phyloP scores from a whole-genome alignment of 1,140 invertebrate species.

The Heliconius nattereri region DNA sequence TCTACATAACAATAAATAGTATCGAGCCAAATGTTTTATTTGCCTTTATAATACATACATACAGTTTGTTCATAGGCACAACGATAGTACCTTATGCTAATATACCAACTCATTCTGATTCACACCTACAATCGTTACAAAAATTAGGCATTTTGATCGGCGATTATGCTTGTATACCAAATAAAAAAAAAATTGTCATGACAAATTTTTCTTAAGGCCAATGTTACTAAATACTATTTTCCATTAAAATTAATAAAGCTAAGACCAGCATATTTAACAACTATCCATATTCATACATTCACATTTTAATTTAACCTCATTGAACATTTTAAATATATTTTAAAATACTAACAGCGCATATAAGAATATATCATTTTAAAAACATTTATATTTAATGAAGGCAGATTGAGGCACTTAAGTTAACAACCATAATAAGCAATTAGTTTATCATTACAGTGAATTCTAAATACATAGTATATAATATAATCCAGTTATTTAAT shows the following conservation, averaged over 20 bases:
- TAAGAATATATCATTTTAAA: slow-evolving; percentile 49
- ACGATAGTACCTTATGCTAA: slow-evolving; percentile 29
- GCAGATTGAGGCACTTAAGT: slow-evolving; percentile 74
- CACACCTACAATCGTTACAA: slow-evolving; percentile 14
- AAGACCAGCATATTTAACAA: slow-evolving; percentile 58
- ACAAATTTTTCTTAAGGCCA: slow-evolving; percentile 12
- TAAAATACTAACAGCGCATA: slow-evolving; percentile 51
- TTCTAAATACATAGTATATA: slow-evolving; percentile 26
- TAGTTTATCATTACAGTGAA: slow-evolving; percentile 50
- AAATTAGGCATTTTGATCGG: slow-evolving; percentile 8
- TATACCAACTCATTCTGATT: slow-evolving; percentile 36
- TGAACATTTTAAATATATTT: slow-evolving; percentile 47
- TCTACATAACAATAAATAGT: slow-evolving; percentile 11
- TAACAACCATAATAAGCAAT: slow-evolving; percentile 55
- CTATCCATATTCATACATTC: slow-evolving; percentile 49
- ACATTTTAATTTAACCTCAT: slow-evolving; percentile 43
- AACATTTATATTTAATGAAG: slow-evolving; percentile 56
- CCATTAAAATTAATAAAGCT: slow-evolving; percentile 62
- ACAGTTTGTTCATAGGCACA: slow-evolving; percentile 17
- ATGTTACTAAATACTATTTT: slow-evolving; percentile 33
- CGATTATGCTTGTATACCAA: slow-evolving; percentile 15
- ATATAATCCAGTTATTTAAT: slow-evolving; percentile 42
- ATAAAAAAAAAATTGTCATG: slow-evolving; percentile 39
- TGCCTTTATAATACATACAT: slow-evolving; percentile 18
- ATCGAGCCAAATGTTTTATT: neutral